phyloP scores from a whole-genome alignment of 1,140 invertebrate genomes.

The Idris sp. region DNA sequence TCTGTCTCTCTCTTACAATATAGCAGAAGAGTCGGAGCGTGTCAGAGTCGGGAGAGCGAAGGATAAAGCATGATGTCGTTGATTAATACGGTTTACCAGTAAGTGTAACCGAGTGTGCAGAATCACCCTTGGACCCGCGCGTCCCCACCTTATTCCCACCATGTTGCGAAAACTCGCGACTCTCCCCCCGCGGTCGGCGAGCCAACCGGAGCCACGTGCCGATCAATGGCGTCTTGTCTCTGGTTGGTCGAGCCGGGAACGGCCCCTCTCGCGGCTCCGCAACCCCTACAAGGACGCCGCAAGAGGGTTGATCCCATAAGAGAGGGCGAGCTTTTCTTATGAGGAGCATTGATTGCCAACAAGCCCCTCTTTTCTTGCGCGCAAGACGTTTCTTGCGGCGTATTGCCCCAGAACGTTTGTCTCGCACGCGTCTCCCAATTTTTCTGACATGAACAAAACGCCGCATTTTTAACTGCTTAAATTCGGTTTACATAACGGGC shows the following conservation, averaged over 20 bases:
- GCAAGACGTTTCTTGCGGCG: too few species aligned
- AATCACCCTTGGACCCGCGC: constrained; percentile 65
- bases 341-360: constrained; percentile 79
- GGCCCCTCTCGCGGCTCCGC: constrained; percentile 54
- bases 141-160: constrained; percentile 43
- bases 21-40: constrained; percentile 27
- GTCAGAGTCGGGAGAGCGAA: constrained; percentile 37
- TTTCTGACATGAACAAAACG: constrained; percentile 31
- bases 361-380: constrained; percentile 65
- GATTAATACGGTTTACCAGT: constrained; percentile 80
- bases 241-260: constrained; percentile 72
- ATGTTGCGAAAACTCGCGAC: constrained; percentile 50
- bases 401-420: too few species aligned
- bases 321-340: constrained; percentile 75
- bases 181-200: constrained; percentile 47
- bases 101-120: constrained; percentile 79
- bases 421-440: constrained; percentile 45
- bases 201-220: constrained; percentile 74
- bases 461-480: constrained; percentile 57
- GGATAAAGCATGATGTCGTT: constrained; percentile 79
- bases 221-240: constrained; percentile 78
- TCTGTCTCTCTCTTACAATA: constrained; percentile 5
- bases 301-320: constrained; percentile 72
- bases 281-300: constrained; percentile 57
- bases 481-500: too few species aligned